Conservation (phyloP, 2,113 vertebrate species). For the Semnornis frantzii region DNA sequence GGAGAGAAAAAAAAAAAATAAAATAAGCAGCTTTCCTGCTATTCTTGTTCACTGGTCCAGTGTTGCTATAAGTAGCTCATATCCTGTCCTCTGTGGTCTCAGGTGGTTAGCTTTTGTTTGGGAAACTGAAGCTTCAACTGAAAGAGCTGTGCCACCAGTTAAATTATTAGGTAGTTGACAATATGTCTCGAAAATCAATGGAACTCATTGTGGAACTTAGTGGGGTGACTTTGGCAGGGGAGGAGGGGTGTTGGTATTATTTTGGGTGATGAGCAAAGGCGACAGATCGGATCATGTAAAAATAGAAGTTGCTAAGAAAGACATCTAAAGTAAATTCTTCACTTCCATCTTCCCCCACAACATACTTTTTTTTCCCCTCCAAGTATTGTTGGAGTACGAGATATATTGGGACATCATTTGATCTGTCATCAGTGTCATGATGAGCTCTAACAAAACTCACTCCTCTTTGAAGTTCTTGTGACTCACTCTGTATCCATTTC, state of each 20-base stretch:
- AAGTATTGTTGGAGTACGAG: slow-evolving; percentile 53
- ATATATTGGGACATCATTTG: slow-evolving; percentile 27
- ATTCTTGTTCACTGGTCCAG: slow-evolving; percentile 92
- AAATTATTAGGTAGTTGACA: slow-evolving; percentile 79
- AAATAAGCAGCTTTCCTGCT: slow-evolving; percentile 92
- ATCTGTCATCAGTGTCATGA: not conserved
- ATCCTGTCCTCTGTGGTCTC: slow-evolving; percentile 96
- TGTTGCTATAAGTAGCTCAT: slow-evolving; percentile 95
- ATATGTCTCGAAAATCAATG: slow-evolving; percentile 63
- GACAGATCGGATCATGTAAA: slow-evolving; percentile 43
- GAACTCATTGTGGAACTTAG: slow-evolving; percentile 48
- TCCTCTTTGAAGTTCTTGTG: slow-evolving; percentile 31
- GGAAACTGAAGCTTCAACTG: slow-evolving; percentile 79
- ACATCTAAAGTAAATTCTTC: not conserved
- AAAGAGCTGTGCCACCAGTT: slow-evolving; percentile 80
- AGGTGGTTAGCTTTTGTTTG: slow-evolving; percentile 95
- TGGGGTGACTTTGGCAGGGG: slow-evolving; percentile 37
- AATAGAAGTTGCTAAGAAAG: slow-evolving; percentile 70
- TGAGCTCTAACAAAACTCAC: not conserved
- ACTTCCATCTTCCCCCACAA: slow-evolving; percentile 10
- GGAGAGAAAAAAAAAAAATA: slow-evolving; percentile 75
- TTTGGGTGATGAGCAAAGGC: slow-evolving; percentile 51
- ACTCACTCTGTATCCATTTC: slow-evolving; percentile 1
- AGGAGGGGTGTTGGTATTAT: slow-evolving; percentile 40
- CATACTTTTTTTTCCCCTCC: slow-evolving; percentile 13